These are phyloP conservation scores for Belonocnema kinseyi DNA, from an alignment of 1,140 invertebrate genomes.

Conservation along the genomic window DNA sequence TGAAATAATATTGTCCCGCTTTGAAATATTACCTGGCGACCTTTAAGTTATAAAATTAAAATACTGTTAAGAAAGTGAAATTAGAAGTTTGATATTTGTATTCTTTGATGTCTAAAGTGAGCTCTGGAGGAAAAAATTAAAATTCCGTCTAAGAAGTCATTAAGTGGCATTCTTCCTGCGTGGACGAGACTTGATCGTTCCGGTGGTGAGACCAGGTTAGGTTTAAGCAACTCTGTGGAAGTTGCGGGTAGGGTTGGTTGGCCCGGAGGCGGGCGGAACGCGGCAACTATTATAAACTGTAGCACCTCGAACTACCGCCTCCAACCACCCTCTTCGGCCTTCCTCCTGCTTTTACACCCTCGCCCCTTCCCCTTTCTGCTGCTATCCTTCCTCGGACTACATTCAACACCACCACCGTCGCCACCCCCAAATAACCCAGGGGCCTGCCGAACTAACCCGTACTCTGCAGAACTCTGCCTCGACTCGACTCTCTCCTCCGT, in stretches of 20 bases:
- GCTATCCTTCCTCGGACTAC: slow-evolving; percentile 52
- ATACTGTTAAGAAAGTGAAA: not conserved
- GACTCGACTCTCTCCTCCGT: slow-evolving; percentile 56
- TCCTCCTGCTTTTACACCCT: slow-evolving; percentile 56
- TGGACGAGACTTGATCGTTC: slow-evolving; percentile 53
- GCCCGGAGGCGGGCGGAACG: slow-evolving; percentile 66
- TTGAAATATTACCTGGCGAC: not conserved
- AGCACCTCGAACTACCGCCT: slow-evolving; percentile 76
- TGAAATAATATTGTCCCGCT: slow-evolving; percentile 56
- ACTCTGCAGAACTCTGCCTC: slow-evolving; percentile 62
- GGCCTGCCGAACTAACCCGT: slow-evolving; percentile 69
- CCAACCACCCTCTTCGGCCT: slow-evolving; percentile 62
- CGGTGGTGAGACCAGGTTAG: slow-evolving; percentile 65
- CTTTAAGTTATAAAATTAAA: not conserved
- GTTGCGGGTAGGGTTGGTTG: slow-evolving; percentile 71
- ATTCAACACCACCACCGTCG: slow-evolving; percentile 18
- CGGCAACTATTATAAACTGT: slow-evolving; percentile 77
- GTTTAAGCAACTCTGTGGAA: slow-evolving; percentile 76
- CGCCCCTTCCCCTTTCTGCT: slow-evolving; percentile 52
- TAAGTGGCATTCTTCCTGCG: not conserved
- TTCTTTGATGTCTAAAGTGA: not conserved
- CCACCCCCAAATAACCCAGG: slow-evolving; percentile 70
- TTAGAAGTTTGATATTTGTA: not conserved
- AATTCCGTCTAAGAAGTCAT: not conserved
- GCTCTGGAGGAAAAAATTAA: not conserved